Conservation (phyloP, 2,113 vertebrate genomes). For the Aegotheles bennettii region DNA sequence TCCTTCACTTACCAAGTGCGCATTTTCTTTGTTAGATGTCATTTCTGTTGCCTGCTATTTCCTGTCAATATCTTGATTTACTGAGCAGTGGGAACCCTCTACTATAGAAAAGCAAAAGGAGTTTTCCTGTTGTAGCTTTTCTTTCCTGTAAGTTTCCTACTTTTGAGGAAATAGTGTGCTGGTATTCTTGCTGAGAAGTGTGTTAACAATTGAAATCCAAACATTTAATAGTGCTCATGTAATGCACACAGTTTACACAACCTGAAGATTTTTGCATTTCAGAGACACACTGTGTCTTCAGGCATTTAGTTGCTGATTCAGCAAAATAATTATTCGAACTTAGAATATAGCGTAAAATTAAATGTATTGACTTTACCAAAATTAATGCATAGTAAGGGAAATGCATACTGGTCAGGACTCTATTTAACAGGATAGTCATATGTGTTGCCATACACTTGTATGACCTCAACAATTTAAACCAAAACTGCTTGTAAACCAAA, state of each 20-base stretch:
- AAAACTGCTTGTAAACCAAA: background rate
- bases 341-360: background rate
- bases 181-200: background rate
- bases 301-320: background rate
- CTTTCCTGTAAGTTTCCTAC: background rate
- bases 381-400: background rate
- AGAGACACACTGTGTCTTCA: background rate
- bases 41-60: background rate
- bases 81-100: background rate
- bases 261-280: background rate
- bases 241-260: background rate
- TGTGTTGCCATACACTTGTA: background rate
- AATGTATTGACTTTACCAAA: background rate
- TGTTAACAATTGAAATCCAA: background rate
- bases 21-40: background rate
- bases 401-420: background rate
- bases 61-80: background rate
- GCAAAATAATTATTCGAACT: background rate
- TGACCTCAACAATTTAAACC: background rate
- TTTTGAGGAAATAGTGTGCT: background rate
- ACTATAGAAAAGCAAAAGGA: background rate
- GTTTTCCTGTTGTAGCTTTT: background rate
- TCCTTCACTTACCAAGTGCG: background rate
- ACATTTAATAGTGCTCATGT: background rate
- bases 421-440: background rate